phyloP scores from a whole-genome alignment of 2,888 invertebrate genomes.

The Caenorhabditis wallacei region DNA sequence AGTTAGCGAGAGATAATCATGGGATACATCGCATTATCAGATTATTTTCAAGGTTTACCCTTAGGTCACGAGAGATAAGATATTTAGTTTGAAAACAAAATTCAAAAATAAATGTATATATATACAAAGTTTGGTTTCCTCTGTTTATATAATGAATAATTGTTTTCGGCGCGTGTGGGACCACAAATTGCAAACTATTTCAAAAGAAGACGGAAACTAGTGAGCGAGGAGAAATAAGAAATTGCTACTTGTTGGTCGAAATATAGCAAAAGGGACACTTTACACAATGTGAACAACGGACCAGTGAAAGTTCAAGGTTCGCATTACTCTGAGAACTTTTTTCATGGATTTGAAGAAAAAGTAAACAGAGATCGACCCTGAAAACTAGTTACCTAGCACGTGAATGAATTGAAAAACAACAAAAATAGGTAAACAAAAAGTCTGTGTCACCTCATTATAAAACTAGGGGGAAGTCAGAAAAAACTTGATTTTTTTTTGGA shows the following conservation, averaged over 20 bases:
- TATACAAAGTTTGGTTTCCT: too few species aligned
- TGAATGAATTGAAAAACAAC: constrained; percentile 2
- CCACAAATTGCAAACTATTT: not conserved
- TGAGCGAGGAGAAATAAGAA: not conserved
- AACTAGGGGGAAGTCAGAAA: not conserved
- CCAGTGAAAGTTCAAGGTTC: constrained; percentile 27
- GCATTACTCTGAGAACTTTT: not conserved
- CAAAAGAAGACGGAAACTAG: not conserved
- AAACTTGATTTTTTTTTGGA: not conserved
- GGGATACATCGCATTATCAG: too few species aligned
- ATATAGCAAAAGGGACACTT: not conserved
- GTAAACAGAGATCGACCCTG: constrained; percentile 5
- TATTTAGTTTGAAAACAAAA: too few species aligned
- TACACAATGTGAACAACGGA: not conserved
- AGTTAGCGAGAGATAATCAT: too few species aligned
- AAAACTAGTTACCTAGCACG: constrained; percentile 19
- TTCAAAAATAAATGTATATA: too few species aligned
- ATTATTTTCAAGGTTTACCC: too few species aligned
- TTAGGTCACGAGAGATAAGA: too few species aligned
- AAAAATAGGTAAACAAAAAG: constrained; percentile 39
- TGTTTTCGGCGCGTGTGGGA: too few species aligned
- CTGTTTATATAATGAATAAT: too few species aligned
- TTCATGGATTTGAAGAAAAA: constrained; percentile 4
- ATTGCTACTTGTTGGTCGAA: not conserved
- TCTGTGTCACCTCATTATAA: constrained; percentile 13